A percentile compares a stretch with the other conserved stretches of the same genome.
Evolutionary conservation across 2,113 vertebrate species (phyloP).

Genomic region (Astatoreochromis straeleni): DNA sequence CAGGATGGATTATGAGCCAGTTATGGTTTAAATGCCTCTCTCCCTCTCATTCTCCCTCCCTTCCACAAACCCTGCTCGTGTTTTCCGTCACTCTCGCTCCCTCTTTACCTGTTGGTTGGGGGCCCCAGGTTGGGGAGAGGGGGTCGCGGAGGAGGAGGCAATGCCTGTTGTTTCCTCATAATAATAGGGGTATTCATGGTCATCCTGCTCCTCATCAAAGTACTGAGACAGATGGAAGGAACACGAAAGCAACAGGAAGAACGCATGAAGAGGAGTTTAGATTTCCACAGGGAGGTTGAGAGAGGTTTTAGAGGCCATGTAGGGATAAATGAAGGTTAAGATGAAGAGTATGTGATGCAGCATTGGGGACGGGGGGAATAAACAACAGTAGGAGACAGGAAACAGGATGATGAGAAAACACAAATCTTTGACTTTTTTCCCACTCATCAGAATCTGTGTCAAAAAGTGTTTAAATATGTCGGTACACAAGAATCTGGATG

Average conservation of each 20-base stretch:
- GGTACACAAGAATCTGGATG: not conserved
- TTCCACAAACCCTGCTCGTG: constrained; percentile 35
- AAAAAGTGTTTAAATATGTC: not conserved
- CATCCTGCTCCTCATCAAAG: constrained; percentile 74
- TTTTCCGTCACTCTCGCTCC: constrained; percentile 32
- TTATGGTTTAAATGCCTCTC: not conserved
- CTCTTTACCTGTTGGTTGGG: constrained; percentile 58
- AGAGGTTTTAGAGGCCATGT: not conserved
- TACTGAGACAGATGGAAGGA: constrained; percentile 50
- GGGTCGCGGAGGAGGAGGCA: constrained; percentile 34
- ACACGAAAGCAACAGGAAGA: constrained; percentile 18
- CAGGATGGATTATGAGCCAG: not conserved
- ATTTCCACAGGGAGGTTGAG: not conserved
- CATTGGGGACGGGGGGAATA: not conserved
- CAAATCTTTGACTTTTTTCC: constrained; percentile 7
- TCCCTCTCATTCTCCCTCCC: constrained; percentile 10
- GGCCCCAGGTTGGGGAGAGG: constrained; percentile 36
- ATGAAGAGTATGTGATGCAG: not conserved
- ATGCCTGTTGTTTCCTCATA: constrained; percentile 65
- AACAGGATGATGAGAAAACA: not conserved
- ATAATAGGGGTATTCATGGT: constrained; percentile 73
- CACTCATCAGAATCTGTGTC: constrained; percentile 34
- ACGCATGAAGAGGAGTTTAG: not conserved
- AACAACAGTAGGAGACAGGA: not conserved
- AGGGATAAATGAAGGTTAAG: not conserved